Conservation (phyloP, 2,888 invertebrate genomes). For the Drosophila fulvimacula region DNA sequence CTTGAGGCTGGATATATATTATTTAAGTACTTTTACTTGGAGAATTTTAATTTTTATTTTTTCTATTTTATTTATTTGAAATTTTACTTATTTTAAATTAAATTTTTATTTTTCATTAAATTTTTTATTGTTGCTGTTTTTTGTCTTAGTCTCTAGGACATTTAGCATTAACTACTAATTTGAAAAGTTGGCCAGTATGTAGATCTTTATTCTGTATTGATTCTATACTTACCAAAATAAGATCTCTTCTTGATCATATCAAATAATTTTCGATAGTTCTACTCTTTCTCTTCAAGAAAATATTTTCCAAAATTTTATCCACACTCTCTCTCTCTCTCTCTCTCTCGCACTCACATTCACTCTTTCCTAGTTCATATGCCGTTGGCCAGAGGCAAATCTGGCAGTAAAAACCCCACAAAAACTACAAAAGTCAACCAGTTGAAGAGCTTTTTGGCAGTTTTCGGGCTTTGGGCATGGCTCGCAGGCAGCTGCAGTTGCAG, state of each 20-base stretch:
- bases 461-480: constrained; percentile 10
- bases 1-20: not conserved
- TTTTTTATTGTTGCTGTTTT: too few relatives aligned
- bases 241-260: not conserved
- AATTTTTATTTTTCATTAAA: too few relatives aligned
- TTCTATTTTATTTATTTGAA: not conserved
- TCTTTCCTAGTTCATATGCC: not conserved
- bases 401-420: constrained; percentile 34
- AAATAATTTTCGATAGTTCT: not conserved
- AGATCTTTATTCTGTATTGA: too few relatives aligned
- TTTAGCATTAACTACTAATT: too few relatives aligned
- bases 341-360: not conserved
- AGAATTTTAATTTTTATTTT: not conserved
- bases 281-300: not conserved
- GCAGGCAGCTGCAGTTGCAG: constrained; percentile 21
- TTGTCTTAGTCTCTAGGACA: too few relatives aligned
- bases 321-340: not conserved
- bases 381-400: constrained; percentile 34
- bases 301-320: not conserved
- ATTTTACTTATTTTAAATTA: too few relatives aligned
- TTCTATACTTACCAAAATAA: too few relatives aligned
- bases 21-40: not conserved
- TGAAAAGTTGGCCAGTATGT: too few relatives aligned
- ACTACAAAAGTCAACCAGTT: constrained; percentile 48
- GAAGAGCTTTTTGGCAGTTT: constrained; percentile 45